phyloP scores from a whole-genome alignment of 1,140 invertebrate species.

The Pomacea maculata region DNA sequence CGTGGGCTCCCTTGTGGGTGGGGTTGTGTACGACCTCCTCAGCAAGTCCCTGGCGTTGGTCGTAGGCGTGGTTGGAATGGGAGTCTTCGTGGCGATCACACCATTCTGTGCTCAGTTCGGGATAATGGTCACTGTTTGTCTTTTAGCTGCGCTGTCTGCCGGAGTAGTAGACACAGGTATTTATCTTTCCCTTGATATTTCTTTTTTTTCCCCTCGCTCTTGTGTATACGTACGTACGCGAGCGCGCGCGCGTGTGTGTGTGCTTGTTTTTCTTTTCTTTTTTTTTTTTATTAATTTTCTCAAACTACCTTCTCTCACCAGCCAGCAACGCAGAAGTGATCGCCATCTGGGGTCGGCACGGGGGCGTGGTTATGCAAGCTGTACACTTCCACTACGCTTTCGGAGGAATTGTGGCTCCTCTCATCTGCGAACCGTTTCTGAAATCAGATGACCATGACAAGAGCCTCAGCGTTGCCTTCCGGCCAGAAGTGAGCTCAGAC shows the following conservation, averaged over 20 bases:
- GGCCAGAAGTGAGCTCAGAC: no score
- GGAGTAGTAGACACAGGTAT: constrained; percentile 58
- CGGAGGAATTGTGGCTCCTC: constrained; percentile 44
- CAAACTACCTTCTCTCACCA: constrained; percentile 24
- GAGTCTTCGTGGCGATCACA: constrained; percentile 32
- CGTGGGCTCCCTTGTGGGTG: constrained; percentile 45
- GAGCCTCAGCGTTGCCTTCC: no score
- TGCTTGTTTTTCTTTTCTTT: no score
- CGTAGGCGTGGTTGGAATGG: constrained; percentile 32
- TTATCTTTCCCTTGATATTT: background rate
- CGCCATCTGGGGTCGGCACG: constrained; percentile 36
- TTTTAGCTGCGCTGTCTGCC: constrained; percentile 46
- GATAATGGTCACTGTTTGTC: constrained; percentile 38
- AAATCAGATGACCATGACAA: background rate
- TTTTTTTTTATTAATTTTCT: no score
- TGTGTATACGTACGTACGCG: background rate
- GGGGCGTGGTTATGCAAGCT: constrained; percentile 41
- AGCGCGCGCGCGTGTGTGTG: no score
- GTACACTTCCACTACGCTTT: constrained; percentile 45
- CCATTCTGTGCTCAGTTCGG: constrained; percentile 41
- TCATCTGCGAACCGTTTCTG: constrained; percentile 46
- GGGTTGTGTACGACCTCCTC: constrained; percentile 46
- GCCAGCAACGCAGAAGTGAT: constrained; percentile 49
- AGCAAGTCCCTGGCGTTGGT: constrained; percentile 38
- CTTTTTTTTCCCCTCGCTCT: no score